Percentiles rank a stretch among this genome's conserved stretches.
Evolutionary conservation across 2,888 invertebrate species (phyloP).

Genomic region (Cantharis nigra): DNA sequence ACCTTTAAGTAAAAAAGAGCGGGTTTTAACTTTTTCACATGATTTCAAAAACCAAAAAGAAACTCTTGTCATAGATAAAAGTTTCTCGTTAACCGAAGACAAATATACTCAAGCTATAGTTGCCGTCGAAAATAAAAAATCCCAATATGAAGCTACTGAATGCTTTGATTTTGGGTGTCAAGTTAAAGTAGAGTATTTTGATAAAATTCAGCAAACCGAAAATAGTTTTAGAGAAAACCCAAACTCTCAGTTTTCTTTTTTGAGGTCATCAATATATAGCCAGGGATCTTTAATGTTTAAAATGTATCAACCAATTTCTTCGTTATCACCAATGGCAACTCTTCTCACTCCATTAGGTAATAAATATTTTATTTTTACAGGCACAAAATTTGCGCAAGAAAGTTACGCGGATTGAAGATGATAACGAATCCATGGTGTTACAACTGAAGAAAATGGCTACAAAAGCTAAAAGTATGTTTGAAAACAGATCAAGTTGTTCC

Average conservation of each 20-base stretch:
- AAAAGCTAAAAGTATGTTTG: slow-evolving; percentile 37
- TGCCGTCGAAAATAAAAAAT: slow-evolving; percentile 12
- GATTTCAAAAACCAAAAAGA: background rate
- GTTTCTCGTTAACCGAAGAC: background rate
- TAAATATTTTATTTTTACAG: slow-evolving; percentile 62
- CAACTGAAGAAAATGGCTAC: slow-evolving; percentile 96
- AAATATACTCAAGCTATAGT: background rate
- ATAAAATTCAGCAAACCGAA: slow-evolving; percentile 7
- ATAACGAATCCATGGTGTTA: slow-evolving; percentile 93
- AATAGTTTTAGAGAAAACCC: background rate
- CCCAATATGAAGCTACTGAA: slow-evolving; percentile 7
- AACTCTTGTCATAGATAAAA: background rate
- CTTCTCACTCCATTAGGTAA: slow-evolving; percentile 51
- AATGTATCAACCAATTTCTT: slow-evolving; percentile 42
- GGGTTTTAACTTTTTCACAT: slow-evolving; percentile 30
- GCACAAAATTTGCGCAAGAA: slow-evolving; percentile 87
- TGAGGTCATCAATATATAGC: slow-evolving; percentile 39
- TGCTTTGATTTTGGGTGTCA: slow-evolving; percentile 13
- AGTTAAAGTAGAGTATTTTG: slow-evolving; percentile 7
- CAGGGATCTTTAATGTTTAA: slow-evolving; percentile 40
- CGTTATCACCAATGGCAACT: slow-evolving; percentile 51
- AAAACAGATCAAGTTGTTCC: slow-evolving; percentile 1
- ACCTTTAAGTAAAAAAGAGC: slow-evolving; percentile 31
- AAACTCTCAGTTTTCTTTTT: slow-evolving; percentile 6
- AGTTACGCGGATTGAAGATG: slow-evolving; percentile 91